A percentile compares a stretch with the other conserved stretches of the same genome.
Conservation (phyloP, 2,888 invertebrate species). For the Dasysyrphus albostriatus region DNA sequence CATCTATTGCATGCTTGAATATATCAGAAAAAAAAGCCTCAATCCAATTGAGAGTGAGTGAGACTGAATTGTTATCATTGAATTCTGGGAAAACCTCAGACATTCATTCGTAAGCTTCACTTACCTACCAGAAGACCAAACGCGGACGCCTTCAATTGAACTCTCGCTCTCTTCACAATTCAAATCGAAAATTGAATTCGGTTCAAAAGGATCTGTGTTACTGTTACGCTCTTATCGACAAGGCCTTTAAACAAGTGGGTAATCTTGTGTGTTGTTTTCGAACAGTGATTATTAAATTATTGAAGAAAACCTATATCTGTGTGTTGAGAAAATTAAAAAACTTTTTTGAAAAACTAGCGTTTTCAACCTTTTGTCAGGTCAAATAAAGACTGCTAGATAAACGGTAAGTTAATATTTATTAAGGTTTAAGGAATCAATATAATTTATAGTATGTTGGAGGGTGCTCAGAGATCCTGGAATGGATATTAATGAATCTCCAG, state of each 20-base stretch:
- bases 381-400: neutral
- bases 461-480: neutral
- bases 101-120: slow-evolving; percentile 51
- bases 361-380: neutral
- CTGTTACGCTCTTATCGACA: slow-evolving; percentile 34
- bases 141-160: slow-evolving; percentile 30
- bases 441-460: slow-evolving; percentile 15
- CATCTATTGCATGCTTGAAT: slow-evolving; percentile 39
- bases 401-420: slow-evolving; percentile 48
- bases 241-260: slow-evolving; percentile 38
- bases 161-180: slow-evolving; percentile 48
- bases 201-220: slow-evolving; percentile 60
- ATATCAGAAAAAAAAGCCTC: neutral
- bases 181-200: slow-evolving; percentile 68
- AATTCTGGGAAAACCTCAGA: slow-evolving; percentile 62
- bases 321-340: neutral
- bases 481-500: slow-evolving; percentile 10
- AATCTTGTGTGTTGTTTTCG: slow-evolving; percentile 28
- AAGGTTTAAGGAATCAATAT: slow-evolving; percentile 24
- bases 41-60: slow-evolving; percentile 55
- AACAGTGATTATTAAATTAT: slow-evolving; percentile 14
- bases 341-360: neutral
- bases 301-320: slow-evolving; percentile 20
- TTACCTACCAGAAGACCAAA: slow-evolving; percentile 36
- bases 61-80: slow-evolving; percentile 37